A percentile compares a stretch with the other conserved stretches of the same genome.
Conservation (phyloP, 2,113 vertebrate species). For the Sinocyclocheilus anshuiensis region DNA sequence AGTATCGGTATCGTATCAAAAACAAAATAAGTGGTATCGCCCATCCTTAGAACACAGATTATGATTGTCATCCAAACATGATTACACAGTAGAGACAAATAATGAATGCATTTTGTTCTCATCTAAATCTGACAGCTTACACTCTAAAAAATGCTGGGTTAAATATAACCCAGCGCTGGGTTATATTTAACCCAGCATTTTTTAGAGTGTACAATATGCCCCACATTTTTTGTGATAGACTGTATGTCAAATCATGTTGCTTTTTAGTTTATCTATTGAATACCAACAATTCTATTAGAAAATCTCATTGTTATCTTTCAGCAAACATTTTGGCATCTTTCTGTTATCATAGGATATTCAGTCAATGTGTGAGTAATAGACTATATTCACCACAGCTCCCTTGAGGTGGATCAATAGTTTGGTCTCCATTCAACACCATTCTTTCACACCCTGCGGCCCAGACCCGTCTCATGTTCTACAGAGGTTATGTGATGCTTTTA, state of each 20-base stretch:
- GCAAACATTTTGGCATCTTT: background rate
- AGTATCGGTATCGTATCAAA: too few species aligned
- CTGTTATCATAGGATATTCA: background rate
- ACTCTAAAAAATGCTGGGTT: too few species aligned
- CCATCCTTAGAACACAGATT: too few species aligned
- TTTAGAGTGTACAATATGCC: background rate
- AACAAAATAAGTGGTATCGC: too few species aligned
- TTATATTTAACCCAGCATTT: too few species aligned
- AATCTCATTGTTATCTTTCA: background rate
- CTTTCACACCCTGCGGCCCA: too few species aligned
- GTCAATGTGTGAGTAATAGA: conserved; percentile 19
- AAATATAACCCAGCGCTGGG: too few species aligned
- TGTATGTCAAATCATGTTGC: background rate
- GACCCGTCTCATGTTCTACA: background rate
- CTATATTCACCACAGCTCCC: background rate
- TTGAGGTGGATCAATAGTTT: background rate
- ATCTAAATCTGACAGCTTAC: too few species aligned
- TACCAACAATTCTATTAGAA: background rate
- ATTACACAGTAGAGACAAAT: too few species aligned
- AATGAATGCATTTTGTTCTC: too few species aligned
- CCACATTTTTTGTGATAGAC: background rate
- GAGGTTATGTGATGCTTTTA: background rate
- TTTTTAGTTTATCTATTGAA: background rate
- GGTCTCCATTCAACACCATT: background rate
- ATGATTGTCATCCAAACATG: too few species aligned